Evolutionary conservation across 1,140 invertebrate genomes (phyloP), one percentile per base, ranked within the genome.

Genomic region (Papilio glaucus): DNA sequence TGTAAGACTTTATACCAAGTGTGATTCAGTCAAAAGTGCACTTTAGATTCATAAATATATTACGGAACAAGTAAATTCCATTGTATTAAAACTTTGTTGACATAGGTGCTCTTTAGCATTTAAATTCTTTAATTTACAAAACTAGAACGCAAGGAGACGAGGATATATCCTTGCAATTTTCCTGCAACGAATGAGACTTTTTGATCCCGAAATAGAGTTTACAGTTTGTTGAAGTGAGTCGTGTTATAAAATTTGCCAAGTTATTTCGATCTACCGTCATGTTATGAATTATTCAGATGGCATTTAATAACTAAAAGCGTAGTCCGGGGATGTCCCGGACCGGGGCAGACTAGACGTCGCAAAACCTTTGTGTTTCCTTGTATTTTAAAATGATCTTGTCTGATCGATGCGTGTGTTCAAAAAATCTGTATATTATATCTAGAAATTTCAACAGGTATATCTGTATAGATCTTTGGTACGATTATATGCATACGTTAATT

Each of bases 261-360:
- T 87, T 86, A 86, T 90, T 91, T 90, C 85, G 85, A 84, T 85
- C 82, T 87, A 87, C 87, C 89, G 85, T 86, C 87, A 75, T 80
- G 73, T 84, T 86, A 92, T 92, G 88, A 92, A 92, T 90, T 82
- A 92, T 92, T 92, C 90, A 92, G 83, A 82, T 88, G 79, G 76
- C 84, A 82, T 88, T 90, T 90, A 92, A 90, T 92, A 92, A 89
- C 87, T 88, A 90, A 83, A 82, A 85, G 84, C 85, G 84, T 86
- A 83, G 81, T 84, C 80, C 77, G 80, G 76, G 79, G 76, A 81
- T 80, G 75, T 73, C 81, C 81, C 61, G 75, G 71, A 8, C 5
- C 4, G 6, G 80, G 72, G 78, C 67, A 77, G 72, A 75, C 75
- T 67, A 76, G 72, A 77, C 74, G 73, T 75, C 74, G 74, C 76